These are phyloP conservation scores for Portevinia maculata DNA, from an alignment of 2,888 invertebrate species.

Conservation along the genomic window DNA sequence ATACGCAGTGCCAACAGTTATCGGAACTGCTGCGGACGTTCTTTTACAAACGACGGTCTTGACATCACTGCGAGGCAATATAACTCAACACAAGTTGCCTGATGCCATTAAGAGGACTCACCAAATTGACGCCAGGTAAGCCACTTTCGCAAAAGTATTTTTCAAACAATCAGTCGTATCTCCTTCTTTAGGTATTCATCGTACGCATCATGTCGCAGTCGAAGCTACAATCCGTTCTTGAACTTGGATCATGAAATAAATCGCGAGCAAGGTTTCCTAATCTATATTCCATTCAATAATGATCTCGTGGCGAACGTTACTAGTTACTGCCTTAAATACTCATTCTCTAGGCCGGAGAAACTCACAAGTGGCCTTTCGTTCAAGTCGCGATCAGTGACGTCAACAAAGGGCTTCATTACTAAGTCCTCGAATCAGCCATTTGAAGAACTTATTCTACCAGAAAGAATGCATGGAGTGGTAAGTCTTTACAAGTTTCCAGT, in stretches of 20 bases:
- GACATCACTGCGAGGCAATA: constrained; percentile 88
- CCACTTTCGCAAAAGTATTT: neutral
- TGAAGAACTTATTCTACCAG: constrained; percentile 81
- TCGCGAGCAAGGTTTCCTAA: constrained; percentile 87
- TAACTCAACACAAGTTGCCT: constrained; percentile 85
- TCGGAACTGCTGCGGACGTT: constrained; percentile 84
- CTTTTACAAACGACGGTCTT: constrained; percentile 83
- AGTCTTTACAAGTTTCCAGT: constrained; percentile 50
- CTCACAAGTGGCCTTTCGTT: constrained; percentile 82
- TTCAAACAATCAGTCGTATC: neutral
- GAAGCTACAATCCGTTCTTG: constrained; percentile 86
- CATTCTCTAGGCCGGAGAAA: constrained; percentile 81
- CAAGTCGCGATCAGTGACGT: constrained; percentile 82
- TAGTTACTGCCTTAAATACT: constrained; percentile 79
- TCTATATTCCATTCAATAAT: constrained; percentile 86
- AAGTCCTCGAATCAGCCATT: constrained; percentile 79
- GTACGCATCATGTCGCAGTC: constrained; percentile 83
- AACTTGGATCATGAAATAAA: constrained; percentile 87
- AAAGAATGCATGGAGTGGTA: constrained; percentile 80
- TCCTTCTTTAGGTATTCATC: constrained; percentile 83
- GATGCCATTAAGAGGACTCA: constrained; percentile 85
- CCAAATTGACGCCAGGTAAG: constrained; percentile 85
- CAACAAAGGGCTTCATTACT: constrained; percentile 80
- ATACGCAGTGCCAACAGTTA: constrained; percentile 84
- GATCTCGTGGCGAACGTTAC: constrained; percentile 80